Percentiles rank a stretch among this genome's conserved stretches.
Evolutionary conservation across 2,113 vertebrate species (phyloP).

Genomic region (Oryzias celebensis): DNA sequence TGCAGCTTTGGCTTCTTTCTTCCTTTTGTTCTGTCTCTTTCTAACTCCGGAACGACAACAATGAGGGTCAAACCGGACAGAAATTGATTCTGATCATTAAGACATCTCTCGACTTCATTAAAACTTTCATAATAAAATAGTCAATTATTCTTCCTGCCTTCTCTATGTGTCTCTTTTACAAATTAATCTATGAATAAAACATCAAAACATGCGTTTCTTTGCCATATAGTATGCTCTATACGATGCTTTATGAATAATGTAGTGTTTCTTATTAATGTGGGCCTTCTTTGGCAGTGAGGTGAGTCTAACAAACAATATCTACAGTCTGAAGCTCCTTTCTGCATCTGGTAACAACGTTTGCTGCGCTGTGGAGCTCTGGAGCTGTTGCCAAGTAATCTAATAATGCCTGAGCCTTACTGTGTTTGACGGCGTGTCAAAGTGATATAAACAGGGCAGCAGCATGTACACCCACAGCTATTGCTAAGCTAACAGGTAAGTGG

Average conservation of each 20-base stretch:
- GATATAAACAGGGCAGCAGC: slow-evolving; percentile 26
- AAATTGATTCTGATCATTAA: slow-evolving; percentile 47
- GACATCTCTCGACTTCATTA: slow-evolving; percentile 44
- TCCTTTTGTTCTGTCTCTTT: slow-evolving; percentile 27
- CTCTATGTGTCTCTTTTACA: slow-evolving; percentile 43
- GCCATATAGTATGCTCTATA: slow-evolving; percentile 57
- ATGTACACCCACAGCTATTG: slow-evolving; percentile 2
- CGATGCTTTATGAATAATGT: slow-evolving; percentile 63
- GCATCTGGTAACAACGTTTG: neutral
- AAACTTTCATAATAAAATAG: slow-evolving; percentile 52
- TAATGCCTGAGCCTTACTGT: slow-evolving; percentile 23
- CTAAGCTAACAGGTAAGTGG: slow-evolving; percentile 3
- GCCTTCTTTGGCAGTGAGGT: slow-evolving; percentile 42
- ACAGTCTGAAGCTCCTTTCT: neutral
- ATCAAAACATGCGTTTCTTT: slow-evolving; percentile 60
- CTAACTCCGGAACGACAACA: slow-evolving; percentile 17
- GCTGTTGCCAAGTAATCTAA: slow-evolving; percentile 29
- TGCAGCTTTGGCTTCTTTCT: neutral
- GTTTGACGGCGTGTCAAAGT: neutral
- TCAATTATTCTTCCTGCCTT: slow-evolving; percentile 52
- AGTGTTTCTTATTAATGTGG: slow-evolving; percentile 54
- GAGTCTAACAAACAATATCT: slow-evolving; percentile 51
- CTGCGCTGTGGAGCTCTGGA: slow-evolving; percentile 6
- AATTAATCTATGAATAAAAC: slow-evolving; percentile 69
- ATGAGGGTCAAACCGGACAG: slow-evolving; percentile 28